phyloP scores from a whole-genome alignment of 2,113 vertebrate genomes.

The Erythrocebus patas region DNA sequence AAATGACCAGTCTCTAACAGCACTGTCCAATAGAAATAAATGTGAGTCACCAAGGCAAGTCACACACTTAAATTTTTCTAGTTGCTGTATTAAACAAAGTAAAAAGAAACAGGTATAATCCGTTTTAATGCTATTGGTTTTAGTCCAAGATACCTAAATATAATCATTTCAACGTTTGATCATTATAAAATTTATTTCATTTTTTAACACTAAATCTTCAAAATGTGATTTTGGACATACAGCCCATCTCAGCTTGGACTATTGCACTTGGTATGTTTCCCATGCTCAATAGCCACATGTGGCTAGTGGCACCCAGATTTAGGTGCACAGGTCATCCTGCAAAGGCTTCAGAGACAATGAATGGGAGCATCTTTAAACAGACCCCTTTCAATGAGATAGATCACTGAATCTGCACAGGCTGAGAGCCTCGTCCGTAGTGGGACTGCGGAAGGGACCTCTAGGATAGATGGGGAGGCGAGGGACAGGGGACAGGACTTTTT shows the following conservation, averaged over 20 bases:
- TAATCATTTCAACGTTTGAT: not conserved
- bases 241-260: not conserved
- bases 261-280: not conserved
- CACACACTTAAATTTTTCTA: not conserved
- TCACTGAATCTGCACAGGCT: rapidly evolving
- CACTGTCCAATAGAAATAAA: not conserved
- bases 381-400: not conserved
- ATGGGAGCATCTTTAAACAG: not conserved
- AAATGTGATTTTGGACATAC: not conserved
- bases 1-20: not conserved
- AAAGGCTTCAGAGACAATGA: not conserved
- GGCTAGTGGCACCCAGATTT: not conserved
- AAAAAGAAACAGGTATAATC: not conserved
- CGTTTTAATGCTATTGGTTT: not conserved
- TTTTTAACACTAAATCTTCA: not conserved
- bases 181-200: not conserved
- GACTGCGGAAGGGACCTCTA: rapidly evolving
- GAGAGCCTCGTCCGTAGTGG: too few relatives aligned
- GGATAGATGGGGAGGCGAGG: rapidly evolving
- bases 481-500: not conserved
- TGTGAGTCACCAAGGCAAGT: too few relatives aligned
- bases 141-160: not conserved
- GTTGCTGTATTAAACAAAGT: not conserved
- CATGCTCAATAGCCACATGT: not conserved
- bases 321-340: not conserved